Base-by-base conservation (phyloP, 2,113 vertebrate species). In the Sinocyclocheilus rhinocerous region DNA sequence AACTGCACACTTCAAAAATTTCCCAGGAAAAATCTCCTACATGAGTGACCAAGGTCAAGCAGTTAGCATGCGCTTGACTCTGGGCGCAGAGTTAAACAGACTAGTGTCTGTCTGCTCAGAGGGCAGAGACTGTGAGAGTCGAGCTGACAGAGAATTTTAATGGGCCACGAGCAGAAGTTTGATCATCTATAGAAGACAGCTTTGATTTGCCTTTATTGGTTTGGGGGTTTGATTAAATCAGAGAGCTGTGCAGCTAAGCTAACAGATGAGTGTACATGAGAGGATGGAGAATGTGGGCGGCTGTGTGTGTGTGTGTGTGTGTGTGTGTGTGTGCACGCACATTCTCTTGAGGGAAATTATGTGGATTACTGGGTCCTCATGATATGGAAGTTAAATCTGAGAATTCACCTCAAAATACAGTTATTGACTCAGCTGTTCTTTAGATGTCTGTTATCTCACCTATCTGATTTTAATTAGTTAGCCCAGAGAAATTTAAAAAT, bases 181-280 rank as follows among this genome's bases (percentile, higher is more conserved):
- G 81, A 82, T 82, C 22, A 82, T 67, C 45, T 67, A 52, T 63
- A 69, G 45, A 70, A 82, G 81, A 70, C 45, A 36, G 81, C 81
- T 82, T 82, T 82, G 63, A 82, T 82, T 82, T 70, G 45, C 26
- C 81, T 70, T 70, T 70, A 69, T 82, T 82, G 81, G 61, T 82
- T 70, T 70, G 63, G 81, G 81, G 81, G 63, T 65, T 69, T 82
- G 81, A 82, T 69, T 82, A 70, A 82, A 82, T 82, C 63, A 69
- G 63, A 79, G 33, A 82, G 63, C 45, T 70, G 16, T 82, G 81
- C 24, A 48, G 81, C 81, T 70, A 70, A 52, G 63, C 61, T 70
- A 82, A 81, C 59, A 67, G 7, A 67, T 3, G 36, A 82, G 16
- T 82, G 26, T 81, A 63, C 59, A 61, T 63, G 78, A 65, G 57